Percentiles rank a stretch among this genome's conserved stretches.
These are phyloP conservation scores for Siderastrea siderea DNA, from an alignment of 92 coral and sea anemone species.

Conservation along the genomic window DNA sequence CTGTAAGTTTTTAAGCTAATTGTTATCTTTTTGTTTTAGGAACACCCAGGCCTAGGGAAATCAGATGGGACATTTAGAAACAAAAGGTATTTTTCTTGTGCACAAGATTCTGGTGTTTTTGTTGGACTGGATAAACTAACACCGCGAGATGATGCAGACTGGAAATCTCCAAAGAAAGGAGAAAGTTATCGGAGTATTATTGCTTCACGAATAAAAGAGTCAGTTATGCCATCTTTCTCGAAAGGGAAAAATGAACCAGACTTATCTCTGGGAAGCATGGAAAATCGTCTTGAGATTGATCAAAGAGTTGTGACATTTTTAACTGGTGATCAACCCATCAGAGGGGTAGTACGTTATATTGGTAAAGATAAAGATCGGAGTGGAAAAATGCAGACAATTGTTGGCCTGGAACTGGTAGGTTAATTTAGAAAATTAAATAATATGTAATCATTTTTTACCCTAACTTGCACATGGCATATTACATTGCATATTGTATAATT, in stretches of 20 bases:
- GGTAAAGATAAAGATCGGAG: conserved; percentile 32
- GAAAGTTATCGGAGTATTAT: neutral
- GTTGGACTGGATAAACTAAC: conserved; percentile 83
- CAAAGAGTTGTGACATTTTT: conserved; percentile 76
- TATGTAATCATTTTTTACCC: no score
- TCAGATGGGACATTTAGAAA: conserved; percentile 78
- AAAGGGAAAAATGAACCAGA: conserved; percentile 5
- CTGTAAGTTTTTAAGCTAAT: neutral
- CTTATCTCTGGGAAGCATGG: neutral
- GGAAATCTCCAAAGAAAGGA: conserved; percentile 36
- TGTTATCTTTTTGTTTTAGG: neutral
- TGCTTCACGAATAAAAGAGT: neutral
- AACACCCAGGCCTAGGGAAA: conserved; percentile 57
- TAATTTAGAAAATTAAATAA: neutral
- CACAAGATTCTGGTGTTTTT: conserved; percentile 87
- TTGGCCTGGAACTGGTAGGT: conserved; percentile 89
- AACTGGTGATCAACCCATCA: conserved; percentile 18
- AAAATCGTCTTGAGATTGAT: conserved; percentile 23
- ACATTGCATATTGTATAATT: no score
- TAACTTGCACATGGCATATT: no score
- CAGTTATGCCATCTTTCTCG: neutral
- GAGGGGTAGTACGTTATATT: conserved; percentile 74
- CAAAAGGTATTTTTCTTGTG: conserved; percentile 66
- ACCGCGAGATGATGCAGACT: conserved; percentile 21
- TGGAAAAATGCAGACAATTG: conserved; percentile 24